These are phyloP conservation scores for Karalla daura DNA, from an alignment of 2,797 vertebrate genomes.

Conservation along the genomic window DNA sequence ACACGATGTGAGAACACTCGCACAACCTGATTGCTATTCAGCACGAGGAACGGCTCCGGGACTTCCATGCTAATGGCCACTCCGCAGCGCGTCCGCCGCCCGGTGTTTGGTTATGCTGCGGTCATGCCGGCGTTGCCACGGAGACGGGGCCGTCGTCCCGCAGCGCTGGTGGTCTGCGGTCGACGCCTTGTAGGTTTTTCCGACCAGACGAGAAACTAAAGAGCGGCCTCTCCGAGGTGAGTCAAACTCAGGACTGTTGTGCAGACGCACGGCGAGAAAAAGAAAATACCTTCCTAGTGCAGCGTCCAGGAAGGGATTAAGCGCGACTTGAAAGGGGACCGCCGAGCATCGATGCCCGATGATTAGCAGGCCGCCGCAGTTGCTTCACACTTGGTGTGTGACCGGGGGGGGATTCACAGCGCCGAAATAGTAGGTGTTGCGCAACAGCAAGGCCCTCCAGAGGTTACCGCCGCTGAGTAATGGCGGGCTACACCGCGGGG, in stretches of 20 bases:
- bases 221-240: slow-evolving; percentile 41
- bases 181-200: slow-evolving; percentile 41
- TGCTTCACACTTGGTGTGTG: slow-evolving; percentile 44
- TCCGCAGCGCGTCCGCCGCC: slow-evolving; percentile 32
- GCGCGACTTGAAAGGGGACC: slow-evolving; percentile 28
- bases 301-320: slow-evolving; percentile 34
- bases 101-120: slow-evolving; percentile 59
- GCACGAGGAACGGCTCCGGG: slow-evolving; percentile 59
- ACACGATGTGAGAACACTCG: slow-evolving; percentile 59
- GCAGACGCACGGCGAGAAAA: slow-evolving; percentile 18
- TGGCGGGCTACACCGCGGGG: slow-evolving; percentile 20
- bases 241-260: slow-evolving; percentile 42
- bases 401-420: slow-evolving; percentile 39
- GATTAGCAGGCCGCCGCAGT: slow-evolving; percentile 51
- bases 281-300: slow-evolving; percentile 20
- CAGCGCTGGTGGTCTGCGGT: slow-evolving; percentile 59
- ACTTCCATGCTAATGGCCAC: slow-evolving; percentile 47
- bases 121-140: slow-evolving; percentile 51
- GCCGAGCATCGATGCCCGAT: slow-evolving; percentile 40
- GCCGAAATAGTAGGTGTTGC: slow-evolving; percentile 50
- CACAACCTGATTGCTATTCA: slow-evolving; percentile 68
- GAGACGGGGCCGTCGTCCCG: slow-evolving; percentile 47
- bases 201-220: slow-evolving; percentile 39
- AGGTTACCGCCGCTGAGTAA: slow-evolving; percentile 40
- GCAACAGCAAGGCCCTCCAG: slow-evolving; percentile 43